Conservation (phyloP, 2,113 vertebrate genomes). For the Cyprinodon tularosa region DNA sequence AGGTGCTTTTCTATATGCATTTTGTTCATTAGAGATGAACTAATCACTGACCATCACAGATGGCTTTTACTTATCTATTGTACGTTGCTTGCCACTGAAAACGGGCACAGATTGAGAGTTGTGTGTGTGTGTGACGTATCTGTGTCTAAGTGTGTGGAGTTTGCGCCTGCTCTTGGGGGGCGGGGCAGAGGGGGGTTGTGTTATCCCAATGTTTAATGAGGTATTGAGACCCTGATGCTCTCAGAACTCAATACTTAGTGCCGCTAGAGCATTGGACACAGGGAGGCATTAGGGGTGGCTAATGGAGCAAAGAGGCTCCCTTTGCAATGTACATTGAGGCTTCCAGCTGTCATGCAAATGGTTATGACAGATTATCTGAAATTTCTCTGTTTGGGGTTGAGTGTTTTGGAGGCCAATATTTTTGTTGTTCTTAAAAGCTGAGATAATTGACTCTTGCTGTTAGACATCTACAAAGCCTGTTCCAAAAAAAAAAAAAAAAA, state of each 20-base stretch:
- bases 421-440: not conserved
- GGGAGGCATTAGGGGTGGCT: slow-evolving; percentile 39
- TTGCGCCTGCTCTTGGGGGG: slow-evolving; percentile 49
- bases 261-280: slow-evolving; percentile 47
- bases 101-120: slow-evolving; percentile 41
- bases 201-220: slow-evolving; percentile 72
- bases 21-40: slow-evolving; percentile 27
- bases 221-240: slow-evolving; percentile 64
- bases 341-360: slow-evolving; percentile 35
- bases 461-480: not conserved
- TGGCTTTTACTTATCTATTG: slow-evolving; percentile 48
- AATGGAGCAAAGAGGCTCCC: slow-evolving; percentile 40
- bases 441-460: not conserved
- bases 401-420: not conserved
- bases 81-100: slow-evolving; percentile 23
- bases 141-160: slow-evolving; percentile 2
- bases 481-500: not conserved
- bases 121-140: not conserved
- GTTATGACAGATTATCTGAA: slow-evolving; percentile 33
- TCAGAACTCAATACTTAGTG: slow-evolving; percentile 28
- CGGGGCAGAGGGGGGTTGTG: slow-evolving; percentile 46
- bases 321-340: slow-evolving; percentile 13
- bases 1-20: slow-evolving; percentile 45
- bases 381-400: slow-evolving; percentile 20
- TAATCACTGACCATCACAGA: slow-evolving; percentile 63